These are phyloP conservation scores for Drosophila guanche DNA, from an alignment of 1,140 invertebrate genomes.

Conservation along the genomic window DNA sequence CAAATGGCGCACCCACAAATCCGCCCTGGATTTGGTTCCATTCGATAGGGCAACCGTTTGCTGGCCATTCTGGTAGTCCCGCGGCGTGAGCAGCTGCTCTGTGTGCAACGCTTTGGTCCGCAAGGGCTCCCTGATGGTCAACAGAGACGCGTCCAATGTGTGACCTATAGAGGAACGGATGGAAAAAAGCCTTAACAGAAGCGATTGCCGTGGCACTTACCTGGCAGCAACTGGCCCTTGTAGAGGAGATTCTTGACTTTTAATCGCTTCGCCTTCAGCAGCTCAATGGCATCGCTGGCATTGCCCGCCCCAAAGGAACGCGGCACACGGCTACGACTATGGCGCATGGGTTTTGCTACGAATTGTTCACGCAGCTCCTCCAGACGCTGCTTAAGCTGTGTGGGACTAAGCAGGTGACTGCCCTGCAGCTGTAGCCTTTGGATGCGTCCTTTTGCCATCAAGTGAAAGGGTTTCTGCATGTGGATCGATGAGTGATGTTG, in stretches of 20 bases:
- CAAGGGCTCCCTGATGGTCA: constrained; percentile 38
- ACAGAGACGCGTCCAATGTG: constrained; percentile 36
- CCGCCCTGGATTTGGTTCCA: neutral
- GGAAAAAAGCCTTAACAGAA: no score
- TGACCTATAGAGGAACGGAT: constrained; percentile 29
- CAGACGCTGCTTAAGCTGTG: constrained; percentile 54
- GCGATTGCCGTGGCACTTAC: constrained; percentile 11
- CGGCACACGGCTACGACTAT: neutral
- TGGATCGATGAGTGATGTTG: neutral
- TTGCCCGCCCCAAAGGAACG: constrained; percentile 59
- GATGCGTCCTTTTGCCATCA: constrained; percentile 28
- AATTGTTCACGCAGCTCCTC: constrained; percentile 37
- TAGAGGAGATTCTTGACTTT: constrained; percentile 69
- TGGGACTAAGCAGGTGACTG: constrained; percentile 48
- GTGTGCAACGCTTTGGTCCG: constrained; percentile 33
- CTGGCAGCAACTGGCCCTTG: constrained; percentile 55
- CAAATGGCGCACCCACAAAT: constrained; percentile 48
- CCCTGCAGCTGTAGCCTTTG: constrained; percentile 43
- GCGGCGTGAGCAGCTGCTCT: constrained; percentile 35
- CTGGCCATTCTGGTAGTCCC: neutral
- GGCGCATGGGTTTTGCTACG: neutral
- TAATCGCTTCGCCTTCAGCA: constrained; percentile 45
- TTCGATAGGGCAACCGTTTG: neutral
- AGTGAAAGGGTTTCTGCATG: constrained; percentile 26
- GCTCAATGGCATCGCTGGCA: constrained; percentile 12